phyloP scores from a whole-genome alignment of 1,140 invertebrate species.

The Penaeus chinensis region DNA sequence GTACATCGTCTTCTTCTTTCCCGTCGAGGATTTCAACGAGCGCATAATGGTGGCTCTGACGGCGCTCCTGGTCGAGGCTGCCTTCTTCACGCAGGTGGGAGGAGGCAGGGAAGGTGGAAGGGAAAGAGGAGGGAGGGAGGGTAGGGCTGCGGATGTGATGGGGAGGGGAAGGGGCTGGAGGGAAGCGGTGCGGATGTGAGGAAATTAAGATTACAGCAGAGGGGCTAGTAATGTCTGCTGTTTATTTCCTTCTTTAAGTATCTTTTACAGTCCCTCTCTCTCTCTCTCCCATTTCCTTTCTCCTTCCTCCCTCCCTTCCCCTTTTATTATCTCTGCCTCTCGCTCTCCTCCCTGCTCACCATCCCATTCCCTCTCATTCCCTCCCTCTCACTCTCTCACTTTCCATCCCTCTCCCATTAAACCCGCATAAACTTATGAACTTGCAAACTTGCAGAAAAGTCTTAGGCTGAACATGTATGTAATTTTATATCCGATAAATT shows the following conservation, averaged over 20 bases:
- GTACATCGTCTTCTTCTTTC: slow-evolving; percentile 51
- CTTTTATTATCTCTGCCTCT: too few relatives aligned
- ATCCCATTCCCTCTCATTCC: neutral
- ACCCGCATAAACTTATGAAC: slow-evolving; percentile 14
- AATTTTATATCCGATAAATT: too few relatives aligned
- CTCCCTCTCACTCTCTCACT: neutral
- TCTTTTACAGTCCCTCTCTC: neutral
- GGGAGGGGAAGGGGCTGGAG: too few relatives aligned
- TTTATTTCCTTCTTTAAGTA: neutral
- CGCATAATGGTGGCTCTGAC: slow-evolving; percentile 52
- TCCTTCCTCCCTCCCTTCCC: too few relatives aligned
- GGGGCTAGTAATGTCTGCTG: too few relatives aligned
- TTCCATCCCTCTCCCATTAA: neutral
- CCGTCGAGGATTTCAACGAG: slow-evolving; percentile 52
- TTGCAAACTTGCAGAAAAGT: too few relatives aligned
- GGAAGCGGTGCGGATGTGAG: too few relatives aligned
- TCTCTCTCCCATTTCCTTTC: neutral
- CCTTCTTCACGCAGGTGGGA: slow-evolving; percentile 51
- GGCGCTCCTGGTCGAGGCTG: slow-evolving; percentile 44
- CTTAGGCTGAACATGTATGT: too few relatives aligned
- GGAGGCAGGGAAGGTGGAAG: neutral
- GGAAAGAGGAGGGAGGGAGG: too few relatives aligned
- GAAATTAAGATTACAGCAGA: too few relatives aligned
- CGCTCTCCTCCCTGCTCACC: too few relatives aligned
- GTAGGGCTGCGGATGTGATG: too few relatives aligned